Evolutionary conservation across 2,797 vertebrate genomes (phyloP).

Genomic region (Phataginus tricuspis): DNA sequence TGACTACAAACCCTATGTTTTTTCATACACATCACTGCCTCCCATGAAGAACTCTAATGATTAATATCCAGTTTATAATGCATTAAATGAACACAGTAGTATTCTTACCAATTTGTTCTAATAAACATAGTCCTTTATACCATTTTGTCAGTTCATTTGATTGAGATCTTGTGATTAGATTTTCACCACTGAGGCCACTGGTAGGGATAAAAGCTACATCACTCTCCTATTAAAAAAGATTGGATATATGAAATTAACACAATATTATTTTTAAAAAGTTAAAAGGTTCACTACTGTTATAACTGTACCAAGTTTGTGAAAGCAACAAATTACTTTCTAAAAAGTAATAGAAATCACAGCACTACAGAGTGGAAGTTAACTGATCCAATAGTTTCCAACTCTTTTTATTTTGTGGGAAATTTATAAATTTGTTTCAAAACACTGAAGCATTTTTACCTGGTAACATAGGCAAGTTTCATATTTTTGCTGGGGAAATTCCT

Average conservation of each 20-base stretch:
- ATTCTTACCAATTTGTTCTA: slow-evolving; percentile 96
- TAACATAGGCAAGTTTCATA: neutral
- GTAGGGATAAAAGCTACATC: slow-evolving; percentile 97
- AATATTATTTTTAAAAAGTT: neutral
- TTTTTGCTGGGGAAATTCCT: slow-evolving; percentile 32
- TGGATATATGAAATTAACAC: slow-evolving; percentile 30
- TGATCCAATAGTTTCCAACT: neutral
- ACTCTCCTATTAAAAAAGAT: slow-evolving; percentile 90
- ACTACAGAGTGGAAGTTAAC: neutral
- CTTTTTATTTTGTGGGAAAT: neutral
- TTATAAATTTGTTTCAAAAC: slow-evolving; percentile 23
- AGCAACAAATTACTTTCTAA: neutral
- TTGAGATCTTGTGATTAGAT: slow-evolving; percentile 90
- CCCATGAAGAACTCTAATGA: slow-evolving; percentile 28
- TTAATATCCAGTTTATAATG: neutral
- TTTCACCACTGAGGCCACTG: slow-evolving; percentile 97
- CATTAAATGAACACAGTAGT: neutral
- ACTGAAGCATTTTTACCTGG: slow-evolving; percentile 9
- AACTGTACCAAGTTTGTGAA: slow-evolving; percentile 25
- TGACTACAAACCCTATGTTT: slow-evolving; percentile 15
- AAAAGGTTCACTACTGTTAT: neutral
- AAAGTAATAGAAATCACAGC: neutral
- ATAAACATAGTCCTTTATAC: slow-evolving; percentile 94
- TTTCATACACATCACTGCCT: neutral
- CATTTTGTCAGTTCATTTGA: slow-evolving; percentile 92